Evolutionary conservation across 2,797 vertebrate genomes (phyloP), one percentile per base, ranked within the genome.

Genomic region (Enteromius trimaculatus): DNA sequence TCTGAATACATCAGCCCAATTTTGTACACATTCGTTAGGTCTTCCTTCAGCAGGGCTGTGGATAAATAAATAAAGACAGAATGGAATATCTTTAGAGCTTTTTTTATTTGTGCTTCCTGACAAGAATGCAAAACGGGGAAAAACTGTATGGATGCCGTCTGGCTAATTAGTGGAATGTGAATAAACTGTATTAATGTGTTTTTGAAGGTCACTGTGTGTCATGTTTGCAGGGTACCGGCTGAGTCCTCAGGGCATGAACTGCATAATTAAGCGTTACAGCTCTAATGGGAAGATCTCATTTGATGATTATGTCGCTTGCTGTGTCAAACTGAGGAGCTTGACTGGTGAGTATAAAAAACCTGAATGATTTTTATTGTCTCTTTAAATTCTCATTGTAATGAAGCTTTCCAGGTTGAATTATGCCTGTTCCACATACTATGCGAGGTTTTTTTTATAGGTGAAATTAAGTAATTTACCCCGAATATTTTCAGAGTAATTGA

Each of bases 231-330:
- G 97, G 34, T 99, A 95, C 87, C 92, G 94, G 6, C 90, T 99
- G 91, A 98, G 96, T 89, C 96, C 96, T 1, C 96, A 97, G 89
- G 93, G 95, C 14, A 92, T 98, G 92, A 96, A 93, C 80, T 88
- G 90, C 44, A 95, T 99, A 83, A 90, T 96, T 79, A 97, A 92
- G 78, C 94, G 98, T 65, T 96, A 94, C 92, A 98, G 97, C 90
- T 88, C 82, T 6, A 88, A 88, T 0, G 96, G 97, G 1, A 96
- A 93, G 88, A 97, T 99, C 87, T 87, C 90, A 0, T 99, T 99
- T 4, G 98, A 99, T 71, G 97, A 98, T 70, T 99, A 99, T 39
- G 94, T 99, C 4, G 95, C 96, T 86, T 98, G 97, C 76, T 96
- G 95, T 1, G 92, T 99, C 49, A 96, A 95, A 91, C 95, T 99